Evolutionary conservation across 2,888 invertebrate genomes (phyloP).

Genomic region (Lasioglossum vierecki): DNA sequence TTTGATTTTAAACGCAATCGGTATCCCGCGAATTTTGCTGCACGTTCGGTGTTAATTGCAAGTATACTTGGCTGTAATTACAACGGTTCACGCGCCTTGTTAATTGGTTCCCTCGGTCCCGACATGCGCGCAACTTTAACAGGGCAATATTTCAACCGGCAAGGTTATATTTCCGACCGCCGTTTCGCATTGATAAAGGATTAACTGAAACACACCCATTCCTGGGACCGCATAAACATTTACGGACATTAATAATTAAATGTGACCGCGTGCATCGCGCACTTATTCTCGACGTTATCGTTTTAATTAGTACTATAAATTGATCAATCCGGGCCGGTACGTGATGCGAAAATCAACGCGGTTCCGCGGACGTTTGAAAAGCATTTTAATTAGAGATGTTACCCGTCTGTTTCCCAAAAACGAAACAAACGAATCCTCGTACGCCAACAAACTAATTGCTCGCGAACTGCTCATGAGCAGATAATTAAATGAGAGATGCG

Average conservation of each 20-base stretch:
- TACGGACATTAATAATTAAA: slow-evolving; percentile 6
- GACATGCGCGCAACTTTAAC: background rate
- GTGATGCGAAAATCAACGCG: background rate
- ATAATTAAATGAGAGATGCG: slow-evolving; percentile 43
- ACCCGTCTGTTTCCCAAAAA: background rate
- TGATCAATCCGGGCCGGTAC: background rate
- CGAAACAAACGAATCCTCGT: background rate
- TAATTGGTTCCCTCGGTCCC: background rate
- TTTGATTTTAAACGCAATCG: slow-evolving; percentile 48
- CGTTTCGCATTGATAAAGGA: background rate
- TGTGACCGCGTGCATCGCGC: background rate
- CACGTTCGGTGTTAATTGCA: slow-evolving; percentile 41
- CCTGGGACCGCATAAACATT: background rate
- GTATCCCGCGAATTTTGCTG: slow-evolving; percentile 27
- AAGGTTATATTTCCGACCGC: background rate
- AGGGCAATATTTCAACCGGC: background rate
- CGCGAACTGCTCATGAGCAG: slow-evolving; percentile 31
- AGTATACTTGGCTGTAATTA: slow-evolving; percentile 42
- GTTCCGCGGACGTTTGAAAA: background rate
- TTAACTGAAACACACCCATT: background rate
- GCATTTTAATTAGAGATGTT: slow-evolving; percentile 27
- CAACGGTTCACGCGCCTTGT: slow-evolving; percentile 9
- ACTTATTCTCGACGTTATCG: background rate
- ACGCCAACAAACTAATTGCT: background rate
- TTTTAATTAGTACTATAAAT: slow-evolving; percentile 13